Percentiles rank a stretch among this genome's conserved stretches.
Conservation (phyloP, 2,113 vertebrate species). For the Tamias sibiricus region DNA sequence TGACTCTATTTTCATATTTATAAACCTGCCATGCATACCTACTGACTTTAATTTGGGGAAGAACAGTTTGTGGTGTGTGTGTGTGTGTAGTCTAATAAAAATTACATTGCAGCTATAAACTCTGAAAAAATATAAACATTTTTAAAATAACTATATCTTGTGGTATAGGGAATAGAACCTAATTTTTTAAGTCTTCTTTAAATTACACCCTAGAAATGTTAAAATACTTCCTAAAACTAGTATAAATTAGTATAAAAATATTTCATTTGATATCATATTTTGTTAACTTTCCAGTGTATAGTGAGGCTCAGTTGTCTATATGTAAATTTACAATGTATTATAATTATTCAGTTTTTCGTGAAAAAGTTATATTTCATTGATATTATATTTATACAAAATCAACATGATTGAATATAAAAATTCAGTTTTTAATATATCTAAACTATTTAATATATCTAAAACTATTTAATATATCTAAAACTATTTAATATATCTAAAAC, state of each 20-base stretch:
- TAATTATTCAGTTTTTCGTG: background rate
- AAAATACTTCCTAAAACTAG: background rate
- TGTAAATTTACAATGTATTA: background rate
- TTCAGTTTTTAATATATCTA: slow-evolving; percentile 30
- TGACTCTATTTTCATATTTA: background rate
- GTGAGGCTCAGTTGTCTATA: background rate
- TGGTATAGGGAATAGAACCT: background rate
- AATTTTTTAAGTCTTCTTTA: slow-evolving; percentile 26
- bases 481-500: slow-evolving; percentile 53
- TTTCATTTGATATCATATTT: background rate
- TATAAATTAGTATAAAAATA: background rate
- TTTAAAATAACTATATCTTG: background rate
- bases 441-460: too few species aligned
- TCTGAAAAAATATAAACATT: slow-evolving; percentile 22
- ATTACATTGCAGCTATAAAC: background rate
- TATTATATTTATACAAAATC: background rate
- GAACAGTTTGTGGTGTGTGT: background rate
- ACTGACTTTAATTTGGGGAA: background rate
- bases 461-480: slow-evolving; percentile 52
- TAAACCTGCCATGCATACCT: background rate
- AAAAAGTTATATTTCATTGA: background rate
- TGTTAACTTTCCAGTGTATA: background rate
- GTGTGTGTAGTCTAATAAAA: background rate
- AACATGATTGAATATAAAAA: slow-evolving; percentile 17
- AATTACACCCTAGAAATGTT: background rate